Conservation (phyloP, 2,797 vertebrate species). For the Gymnothorax reevesii region DNA sequence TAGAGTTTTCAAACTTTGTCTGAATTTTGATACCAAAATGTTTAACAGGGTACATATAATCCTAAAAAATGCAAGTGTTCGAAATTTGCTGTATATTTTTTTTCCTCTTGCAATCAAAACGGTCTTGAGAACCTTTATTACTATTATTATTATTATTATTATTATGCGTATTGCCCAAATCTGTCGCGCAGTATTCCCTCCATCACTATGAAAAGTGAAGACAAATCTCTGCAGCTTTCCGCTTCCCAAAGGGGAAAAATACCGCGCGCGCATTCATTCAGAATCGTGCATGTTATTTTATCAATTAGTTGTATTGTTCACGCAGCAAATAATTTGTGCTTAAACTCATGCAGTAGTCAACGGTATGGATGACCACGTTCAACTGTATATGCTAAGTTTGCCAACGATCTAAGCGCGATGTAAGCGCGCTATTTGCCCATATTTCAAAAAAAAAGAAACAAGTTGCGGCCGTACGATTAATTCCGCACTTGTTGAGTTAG, state of each 20-base stretch:
- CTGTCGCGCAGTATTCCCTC: neutral
- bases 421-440: no score
- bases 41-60: neutral
- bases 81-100: no score
- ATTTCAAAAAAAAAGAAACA: no score
- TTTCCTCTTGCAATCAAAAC: no score
- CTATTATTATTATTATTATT: neutral
- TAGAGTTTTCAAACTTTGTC: neutral
- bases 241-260: neutral
- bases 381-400: neutral
- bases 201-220: neutral
- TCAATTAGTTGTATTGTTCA: neutral
- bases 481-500: slow-evolving; percentile 68
- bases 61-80: neutral
- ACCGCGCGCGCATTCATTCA: neutral
- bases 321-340: neutral
- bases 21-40: neutral
- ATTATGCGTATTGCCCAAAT: neutral
- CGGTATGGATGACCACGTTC: no score
- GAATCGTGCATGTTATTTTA: neutral
- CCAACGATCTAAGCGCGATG: no score
- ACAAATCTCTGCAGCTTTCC: neutral
- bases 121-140: no score
- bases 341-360: no score
- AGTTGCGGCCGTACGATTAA: neutral